These are phyloP conservation scores for Calephelis nemesis DNA, from an alignment of 1,140 invertebrate genomes.

Conservation along the genomic window DNA sequence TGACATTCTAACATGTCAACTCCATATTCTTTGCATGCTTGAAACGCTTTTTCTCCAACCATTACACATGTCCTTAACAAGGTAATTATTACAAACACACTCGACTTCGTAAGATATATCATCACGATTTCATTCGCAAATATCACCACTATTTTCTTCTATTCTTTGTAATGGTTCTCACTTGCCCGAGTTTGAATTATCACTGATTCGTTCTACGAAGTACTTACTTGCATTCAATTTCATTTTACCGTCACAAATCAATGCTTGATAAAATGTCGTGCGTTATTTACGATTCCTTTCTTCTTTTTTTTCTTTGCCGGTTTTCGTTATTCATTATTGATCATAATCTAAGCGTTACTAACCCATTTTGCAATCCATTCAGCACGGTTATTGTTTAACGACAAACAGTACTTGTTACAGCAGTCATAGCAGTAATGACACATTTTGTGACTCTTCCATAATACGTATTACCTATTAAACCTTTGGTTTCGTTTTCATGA, in stretches of 20 bases:
- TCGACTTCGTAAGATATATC: background rate
- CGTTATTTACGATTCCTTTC: slow-evolving; percentile 26
- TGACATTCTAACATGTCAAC: slow-evolving; percentile 63
- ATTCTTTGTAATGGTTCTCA: slow-evolving; percentile 12
- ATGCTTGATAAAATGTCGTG: slow-evolving; percentile 23
- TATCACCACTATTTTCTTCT: slow-evolving; percentile 29
- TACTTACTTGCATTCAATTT: slow-evolving; percentile 41
- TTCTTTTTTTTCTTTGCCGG: slow-evolving; percentile 19
- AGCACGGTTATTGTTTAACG: too few relatives aligned
- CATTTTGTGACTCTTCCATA: too few relatives aligned
- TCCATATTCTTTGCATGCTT: slow-evolving; percentile 56
- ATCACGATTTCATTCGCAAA: slow-evolving; percentile 8
- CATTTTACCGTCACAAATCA: slow-evolving; percentile 44
- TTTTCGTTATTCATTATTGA: background rate
- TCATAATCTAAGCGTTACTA: too few relatives aligned
- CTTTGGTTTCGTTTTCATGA: too few relatives aligned
- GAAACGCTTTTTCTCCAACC: slow-evolving; percentile 57
- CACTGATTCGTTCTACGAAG: slow-evolving; percentile 49
- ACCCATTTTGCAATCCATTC: too few relatives aligned
- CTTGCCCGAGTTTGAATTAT: slow-evolving; percentile 34
- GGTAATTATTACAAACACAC: background rate
- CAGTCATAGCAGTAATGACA: too few relatives aligned
- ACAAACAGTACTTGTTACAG: too few relatives aligned
- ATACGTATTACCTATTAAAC: too few relatives aligned
- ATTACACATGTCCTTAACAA: background rate